phyloP scores from a whole-genome alignment of 1,140 invertebrate genomes.

The Lordiphosa clarofinis region DNA sequence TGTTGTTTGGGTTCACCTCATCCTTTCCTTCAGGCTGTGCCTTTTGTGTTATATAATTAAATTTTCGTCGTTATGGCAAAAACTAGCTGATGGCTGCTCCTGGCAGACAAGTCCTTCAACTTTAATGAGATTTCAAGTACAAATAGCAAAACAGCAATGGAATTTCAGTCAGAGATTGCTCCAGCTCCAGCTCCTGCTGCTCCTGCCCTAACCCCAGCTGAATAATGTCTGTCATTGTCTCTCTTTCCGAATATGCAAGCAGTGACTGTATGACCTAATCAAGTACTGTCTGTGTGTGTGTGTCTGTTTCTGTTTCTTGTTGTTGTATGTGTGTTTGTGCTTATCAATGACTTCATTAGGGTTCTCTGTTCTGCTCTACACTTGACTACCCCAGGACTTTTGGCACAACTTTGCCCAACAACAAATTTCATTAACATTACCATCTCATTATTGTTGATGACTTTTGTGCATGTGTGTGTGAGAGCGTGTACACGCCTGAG shows the following conservation, averaged over 20 bases:
- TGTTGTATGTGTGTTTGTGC: constrained; percentile 33
- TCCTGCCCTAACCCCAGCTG: constrained; percentile 8
- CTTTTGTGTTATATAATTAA: constrained; percentile 22
- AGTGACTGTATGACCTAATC: constrained; percentile 52
- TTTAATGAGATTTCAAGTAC: constrained; percentile 77
- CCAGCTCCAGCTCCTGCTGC: neutral
- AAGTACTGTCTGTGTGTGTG: constrained; percentile 25
- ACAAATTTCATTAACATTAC: constrained; percentile 75
- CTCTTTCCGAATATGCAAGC: constrained; percentile 59
- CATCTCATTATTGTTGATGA: constrained; percentile 73
- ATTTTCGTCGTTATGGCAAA: constrained; percentile 50
- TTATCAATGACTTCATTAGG: constrained; percentile 77
- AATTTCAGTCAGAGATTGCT: constrained; percentile 25
- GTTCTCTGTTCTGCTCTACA: constrained; percentile 39
- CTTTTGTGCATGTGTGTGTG: constrained; percentile 27
- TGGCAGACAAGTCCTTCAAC: constrained; percentile 66
- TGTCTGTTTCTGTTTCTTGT: constrained; percentile 8
- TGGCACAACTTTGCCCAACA: constrained; percentile 39
- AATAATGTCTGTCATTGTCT: constrained; percentile 61
- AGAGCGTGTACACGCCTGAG: constrained; percentile 6
- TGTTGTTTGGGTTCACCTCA: constrained; percentile 32
- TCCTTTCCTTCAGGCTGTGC: constrained; percentile 2
- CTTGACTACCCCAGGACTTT: constrained; percentile 15
- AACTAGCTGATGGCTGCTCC: constrained; percentile 23
- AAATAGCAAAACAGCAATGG: constrained; percentile 49